These are phyloP conservation scores for Amia ocellicauda DNA, from an alignment of 2,113 vertebrate genomes.

Conservation along the genomic window DNA sequence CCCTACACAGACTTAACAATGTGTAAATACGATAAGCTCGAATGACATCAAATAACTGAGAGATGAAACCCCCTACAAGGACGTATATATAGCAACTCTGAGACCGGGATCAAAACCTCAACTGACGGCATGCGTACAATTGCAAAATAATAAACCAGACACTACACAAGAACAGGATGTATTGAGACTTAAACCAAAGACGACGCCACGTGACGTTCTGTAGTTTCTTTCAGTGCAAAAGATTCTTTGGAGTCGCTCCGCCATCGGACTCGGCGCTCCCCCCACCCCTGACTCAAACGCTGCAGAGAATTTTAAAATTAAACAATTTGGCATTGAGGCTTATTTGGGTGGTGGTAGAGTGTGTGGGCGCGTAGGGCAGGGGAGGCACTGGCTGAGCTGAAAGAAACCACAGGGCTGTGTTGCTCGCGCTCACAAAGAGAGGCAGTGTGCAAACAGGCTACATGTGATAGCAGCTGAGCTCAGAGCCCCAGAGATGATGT, in stretches of 20 bases:
- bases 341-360: background rate
- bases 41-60: too few relatives aligned
- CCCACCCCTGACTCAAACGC: background rate
- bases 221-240: background rate
- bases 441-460: background rate
- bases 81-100: background rate
- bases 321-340: background rate
- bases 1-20: too few relatives aligned
- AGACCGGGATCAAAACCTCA: background rate
- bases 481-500: slow-evolving; percentile 32
- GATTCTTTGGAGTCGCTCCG: too few relatives aligned
- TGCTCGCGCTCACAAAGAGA: background rate
- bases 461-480: background rate
- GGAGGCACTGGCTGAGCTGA: background rate
- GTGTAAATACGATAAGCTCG: too few relatives aligned
- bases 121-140: background rate
- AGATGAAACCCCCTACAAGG: background rate
- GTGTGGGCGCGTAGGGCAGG: background rate
- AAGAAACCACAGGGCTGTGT: background rate
- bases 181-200: background rate
- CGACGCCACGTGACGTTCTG: background rate
- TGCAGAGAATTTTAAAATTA: too few relatives aligned
- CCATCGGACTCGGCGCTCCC: too few relatives aligned
- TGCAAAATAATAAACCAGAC: slow-evolving; percentile 6
- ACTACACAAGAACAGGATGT: slow-evolving; percentile 9